Evolutionary conservation across 2,888 invertebrate species (phyloP), one percentile per base, ranked within the genome.

Genomic region (Strigamia transsilvanica): DNA sequence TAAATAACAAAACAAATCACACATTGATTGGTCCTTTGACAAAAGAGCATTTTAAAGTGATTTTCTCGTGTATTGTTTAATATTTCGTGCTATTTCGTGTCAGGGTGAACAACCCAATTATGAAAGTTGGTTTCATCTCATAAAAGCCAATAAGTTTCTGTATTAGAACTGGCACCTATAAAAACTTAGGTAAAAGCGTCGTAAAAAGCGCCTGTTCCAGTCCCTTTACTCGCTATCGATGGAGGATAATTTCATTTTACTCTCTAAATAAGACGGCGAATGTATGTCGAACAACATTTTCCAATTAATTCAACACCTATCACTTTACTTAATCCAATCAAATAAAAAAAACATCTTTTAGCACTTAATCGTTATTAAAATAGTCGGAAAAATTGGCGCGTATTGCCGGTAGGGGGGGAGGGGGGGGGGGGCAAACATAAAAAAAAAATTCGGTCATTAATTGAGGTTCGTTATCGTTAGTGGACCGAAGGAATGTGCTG

Each of bases 171-270:
- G 61, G 1, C 21, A 66, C 23, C 61, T 21, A 66, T 66, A 66
- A 66, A 66, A 66, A 38, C 61, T 7, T 66, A 66, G 61, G 61
- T 66, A 66, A 66, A 66, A 66, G 61, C 61, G 12, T 66, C 61
- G 61, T 66, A 66, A 66, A 66, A 66, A n/a, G 3, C 61, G 1
- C 27, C 27, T 21, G 61, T 66, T 66, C 12, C 61, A 38, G 38
- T 38, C 6, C 38, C 38, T 38, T 38, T 38, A 38, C 38, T 38
- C 10, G 10, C n/a, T 13, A 51, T 6, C n/a, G 51, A 51, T 51
- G 51, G 51, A 51, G 18, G 51, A 51, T 51, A 10, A 51, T 51
- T 51, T 51, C 51, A 51, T 51, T 51, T 51, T 51, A 51, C 51
- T 51, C 51, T 51, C 12, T 51, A 66, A 46, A 66, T 66, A 66